These are phyloP conservation scores for Platygyra sinensis DNA, from an alignment of 64 coral and sea anemone genomes.

Conservation along the genomic window DNA sequence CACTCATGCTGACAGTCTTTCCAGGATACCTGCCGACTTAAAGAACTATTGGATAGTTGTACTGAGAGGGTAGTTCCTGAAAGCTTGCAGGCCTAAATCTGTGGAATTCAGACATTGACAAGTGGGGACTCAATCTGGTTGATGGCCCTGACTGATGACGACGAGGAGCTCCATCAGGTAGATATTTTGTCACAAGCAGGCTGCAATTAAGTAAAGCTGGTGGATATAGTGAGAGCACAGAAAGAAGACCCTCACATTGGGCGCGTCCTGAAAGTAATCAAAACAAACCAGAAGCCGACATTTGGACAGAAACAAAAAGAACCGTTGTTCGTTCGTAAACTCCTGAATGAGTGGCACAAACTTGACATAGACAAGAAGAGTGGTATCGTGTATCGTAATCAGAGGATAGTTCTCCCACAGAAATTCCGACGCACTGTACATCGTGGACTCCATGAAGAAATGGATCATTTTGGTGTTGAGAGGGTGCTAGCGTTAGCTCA, in stretches of 20 bases:
- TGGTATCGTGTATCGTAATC: conserved; percentile 56
- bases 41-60: too few species aligned
- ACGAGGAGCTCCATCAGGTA: conserved; percentile 12
- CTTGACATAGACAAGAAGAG: conserved; percentile 60
- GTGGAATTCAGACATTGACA: too few species aligned
- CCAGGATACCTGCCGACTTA: too few species aligned
- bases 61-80: too few species aligned
- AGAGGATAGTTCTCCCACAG: conserved; percentile 48
- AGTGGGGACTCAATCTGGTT: conserved; percentile 45
- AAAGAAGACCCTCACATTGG: conserved; percentile 35
- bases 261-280: conserved; percentile 20
- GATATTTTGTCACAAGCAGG: background rate
- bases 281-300: conserved; percentile 21
- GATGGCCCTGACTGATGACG: too few species aligned
- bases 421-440: conserved; percentile 38
- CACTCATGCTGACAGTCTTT: too few species aligned
- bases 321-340: conserved; percentile 44
- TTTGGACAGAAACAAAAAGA: conserved; percentile 28
- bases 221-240: conserved; percentile 40
- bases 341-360: conserved; percentile 69
- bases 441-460: conserved; percentile 48
- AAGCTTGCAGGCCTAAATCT: too few species aligned
- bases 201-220: conserved; percentile 31
- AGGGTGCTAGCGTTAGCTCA: conserved; percentile 44
- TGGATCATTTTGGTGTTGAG: conserved; percentile 24